Percentiles rank a stretch among this genome's conserved stretches.
Evolutionary conservation across 2,888 invertebrate species (phyloP).

Genomic region (Lacanobia wlatinum): DNA sequence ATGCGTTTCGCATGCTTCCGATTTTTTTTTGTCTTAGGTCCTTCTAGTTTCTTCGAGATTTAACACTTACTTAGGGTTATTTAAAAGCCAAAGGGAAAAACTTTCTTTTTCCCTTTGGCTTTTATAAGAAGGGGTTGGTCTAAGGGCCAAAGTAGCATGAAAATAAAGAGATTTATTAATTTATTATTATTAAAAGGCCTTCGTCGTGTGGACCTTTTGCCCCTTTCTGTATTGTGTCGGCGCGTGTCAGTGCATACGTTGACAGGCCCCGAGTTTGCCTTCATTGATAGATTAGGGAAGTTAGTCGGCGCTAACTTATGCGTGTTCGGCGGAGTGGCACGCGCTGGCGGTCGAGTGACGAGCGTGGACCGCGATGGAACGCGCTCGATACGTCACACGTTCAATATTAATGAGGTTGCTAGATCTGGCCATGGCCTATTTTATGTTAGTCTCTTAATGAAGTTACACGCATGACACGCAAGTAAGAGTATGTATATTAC

Average conservation of each 20-base stretch:
- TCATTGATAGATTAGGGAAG: conserved; percentile 56
- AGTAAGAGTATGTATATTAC: not conserved
- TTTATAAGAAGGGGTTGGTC: too few species aligned
- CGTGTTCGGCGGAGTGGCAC: not conserved
- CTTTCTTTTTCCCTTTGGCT: too few species aligned
- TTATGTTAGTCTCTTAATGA: not conserved
- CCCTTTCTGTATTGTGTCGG: not conserved
- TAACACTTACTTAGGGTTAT: too few species aligned
- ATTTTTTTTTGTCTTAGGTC: too few species aligned
- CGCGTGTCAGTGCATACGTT: conserved; percentile 44
- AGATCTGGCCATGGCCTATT: not conserved
- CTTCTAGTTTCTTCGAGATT: not conserved
- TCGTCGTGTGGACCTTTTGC: conserved; percentile 7
- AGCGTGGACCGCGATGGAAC: not conserved
- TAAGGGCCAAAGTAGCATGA: too few species aligned
- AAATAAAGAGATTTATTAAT: too few species aligned
- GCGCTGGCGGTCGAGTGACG: not conserved
- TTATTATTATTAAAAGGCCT: not conserved
- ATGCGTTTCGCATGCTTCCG: too few species aligned
- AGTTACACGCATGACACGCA: not conserved
- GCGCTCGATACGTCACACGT: not conserved
- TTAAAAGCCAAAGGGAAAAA: too few species aligned
- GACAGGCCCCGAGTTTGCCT: conserved; percentile 34
- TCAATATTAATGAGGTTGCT: not conserved
- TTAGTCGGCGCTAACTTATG: conserved; percentile 29